Conservation (phyloP, 2,888 invertebrate species). For the Saturnia pavonia region DNA sequence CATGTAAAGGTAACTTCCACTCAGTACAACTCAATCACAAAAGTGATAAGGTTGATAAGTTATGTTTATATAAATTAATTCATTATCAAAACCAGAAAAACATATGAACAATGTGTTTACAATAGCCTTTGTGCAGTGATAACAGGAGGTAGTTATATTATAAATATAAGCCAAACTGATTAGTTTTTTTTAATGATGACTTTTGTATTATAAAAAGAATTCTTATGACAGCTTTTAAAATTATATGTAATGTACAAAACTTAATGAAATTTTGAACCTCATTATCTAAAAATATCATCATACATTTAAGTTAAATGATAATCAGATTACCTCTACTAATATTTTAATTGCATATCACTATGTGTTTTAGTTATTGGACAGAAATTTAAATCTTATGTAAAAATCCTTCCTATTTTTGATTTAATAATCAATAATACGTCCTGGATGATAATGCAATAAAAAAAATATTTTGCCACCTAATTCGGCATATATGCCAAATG, state of each 20-base stretch:
- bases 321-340: too few relatives aligned
- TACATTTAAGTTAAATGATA: not conserved
- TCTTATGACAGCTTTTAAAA: not conserved
- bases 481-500: too few relatives aligned
- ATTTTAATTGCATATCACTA: too few relatives aligned
- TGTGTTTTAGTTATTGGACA: too few relatives aligned
- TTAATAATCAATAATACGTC: too few relatives aligned
- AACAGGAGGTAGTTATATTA: slow-evolving; percentile 8
- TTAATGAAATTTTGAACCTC: not conserved
- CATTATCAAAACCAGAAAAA: slow-evolving; percentile 45
- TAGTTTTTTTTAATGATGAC: not conserved
- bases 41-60: slow-evolving; percentile 50
- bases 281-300: not conserved
- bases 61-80: slow-evolving; percentile 40
- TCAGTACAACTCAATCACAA: slow-evolving; percentile 33
- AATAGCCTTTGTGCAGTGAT: not conserved
- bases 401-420: too few relatives aligned
- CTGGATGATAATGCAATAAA: too few relatives aligned
- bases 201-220: not conserved
- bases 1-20: slow-evolving; percentile 33
- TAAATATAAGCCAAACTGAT: not conserved
- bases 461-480: too few relatives aligned
- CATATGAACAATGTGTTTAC: slow-evolving; percentile 20
- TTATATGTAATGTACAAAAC: not conserved
- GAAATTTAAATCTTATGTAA: too few relatives aligned